Percentiles rank a stretch among this genome's conserved stretches.
These are phyloP conservation scores for Sebastes jordani DNA, from an alignment of 2,797 vertebrate genomes.

Conservation along the genomic window DNA sequence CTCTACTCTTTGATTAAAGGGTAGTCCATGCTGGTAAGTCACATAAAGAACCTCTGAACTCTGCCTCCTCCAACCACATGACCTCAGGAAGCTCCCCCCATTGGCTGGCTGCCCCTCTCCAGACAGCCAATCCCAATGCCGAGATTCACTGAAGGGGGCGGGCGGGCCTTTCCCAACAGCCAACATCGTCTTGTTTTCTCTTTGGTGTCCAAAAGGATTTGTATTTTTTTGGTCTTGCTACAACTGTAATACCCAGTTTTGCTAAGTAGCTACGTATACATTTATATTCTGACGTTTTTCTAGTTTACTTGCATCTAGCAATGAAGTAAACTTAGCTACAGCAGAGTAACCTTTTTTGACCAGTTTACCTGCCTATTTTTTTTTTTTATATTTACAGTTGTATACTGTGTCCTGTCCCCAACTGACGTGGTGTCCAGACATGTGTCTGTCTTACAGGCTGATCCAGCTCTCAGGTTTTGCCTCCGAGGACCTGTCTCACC, in stretches of 20 bases:
- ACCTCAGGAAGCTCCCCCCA: conserved; percentile 98
- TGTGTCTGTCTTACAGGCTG: conserved; percentile 85
- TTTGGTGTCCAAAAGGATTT: conserved; percentile 97
- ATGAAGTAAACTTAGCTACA: conserved; percentile 79
- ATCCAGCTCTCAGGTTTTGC: conserved; percentile 79
- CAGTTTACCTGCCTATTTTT: conserved; percentile 79
- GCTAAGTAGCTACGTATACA: conserved; percentile 62
- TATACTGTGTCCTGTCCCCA: conserved; percentile 73
- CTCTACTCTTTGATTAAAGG: conserved; percentile 99
- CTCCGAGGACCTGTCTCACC: conserved; percentile 76
- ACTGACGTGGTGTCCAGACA: conserved; percentile 85
- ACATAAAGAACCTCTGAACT: conserved; percentile 99
- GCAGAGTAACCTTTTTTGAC: conserved; percentile 78
- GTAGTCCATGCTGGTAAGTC: conserved; percentile 99
- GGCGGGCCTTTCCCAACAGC: conserved; percentile 95
- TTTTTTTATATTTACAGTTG: conserved; percentile 58
- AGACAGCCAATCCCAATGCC: conserved; percentile 98
- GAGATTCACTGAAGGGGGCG: conserved; percentile 97
- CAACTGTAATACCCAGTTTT: conserved; percentile 75
- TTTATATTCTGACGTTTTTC: conserved; percentile 49
- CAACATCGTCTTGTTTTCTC: conserved; percentile 98
- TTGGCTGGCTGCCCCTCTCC: conserved; percentile 97
- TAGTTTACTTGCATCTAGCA: conserved; percentile 67
- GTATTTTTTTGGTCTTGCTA: conserved; percentile 94
- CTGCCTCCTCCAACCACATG: conserved; percentile 99